phyloP scores from a whole-genome alignment of 2,888 invertebrate species.

The Epiblema foenella region DNA sequence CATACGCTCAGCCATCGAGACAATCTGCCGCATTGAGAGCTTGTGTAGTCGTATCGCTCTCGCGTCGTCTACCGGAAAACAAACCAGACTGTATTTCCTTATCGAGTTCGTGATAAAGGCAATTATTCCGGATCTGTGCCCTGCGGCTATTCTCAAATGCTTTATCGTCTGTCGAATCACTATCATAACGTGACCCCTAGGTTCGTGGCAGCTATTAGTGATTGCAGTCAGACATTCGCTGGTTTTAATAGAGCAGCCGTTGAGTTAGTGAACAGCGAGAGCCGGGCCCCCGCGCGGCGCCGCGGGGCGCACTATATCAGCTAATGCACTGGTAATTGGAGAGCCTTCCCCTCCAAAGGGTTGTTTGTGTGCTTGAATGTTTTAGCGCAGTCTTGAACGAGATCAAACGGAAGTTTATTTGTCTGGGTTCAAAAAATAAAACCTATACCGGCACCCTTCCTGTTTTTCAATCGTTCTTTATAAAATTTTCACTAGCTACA shows the following conservation, averaged over 20 bases:
- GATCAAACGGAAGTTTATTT: conserved; percentile 11
- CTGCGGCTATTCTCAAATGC: conserved; percentile 4
- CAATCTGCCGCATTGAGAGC: not conserved
- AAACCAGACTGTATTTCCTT: conserved; percentile 3
- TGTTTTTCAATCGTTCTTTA: not conserved
- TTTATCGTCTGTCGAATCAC: not conserved
- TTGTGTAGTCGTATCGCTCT: not conserved
- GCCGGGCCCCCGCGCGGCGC: conserved; percentile 8
- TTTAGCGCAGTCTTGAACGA: conserved; percentile 5
- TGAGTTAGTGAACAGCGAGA: not conserved
- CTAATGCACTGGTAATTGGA: conserved; percentile 38
- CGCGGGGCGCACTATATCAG: conserved; percentile 26
- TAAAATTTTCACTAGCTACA: not conserved
- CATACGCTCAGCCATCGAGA: not conserved
- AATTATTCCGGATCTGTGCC: conserved; percentile 24
- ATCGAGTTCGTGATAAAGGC: conserved; percentile 20
- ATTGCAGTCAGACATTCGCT: not conserved
- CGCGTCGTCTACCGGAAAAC: conserved; percentile 4
- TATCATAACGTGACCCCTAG: not conserved
- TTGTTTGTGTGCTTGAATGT: conserved; percentile 24
- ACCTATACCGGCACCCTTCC: not conserved
- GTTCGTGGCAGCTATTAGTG: not conserved
- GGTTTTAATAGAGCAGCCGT: not conserved
- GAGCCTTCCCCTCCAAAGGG: conserved; percentile 19
- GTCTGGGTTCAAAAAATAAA: not conserved